Base-by-base conservation (phyloP, 1,140 invertebrate genomes). In the Hylaeus anthracinus region DNA sequence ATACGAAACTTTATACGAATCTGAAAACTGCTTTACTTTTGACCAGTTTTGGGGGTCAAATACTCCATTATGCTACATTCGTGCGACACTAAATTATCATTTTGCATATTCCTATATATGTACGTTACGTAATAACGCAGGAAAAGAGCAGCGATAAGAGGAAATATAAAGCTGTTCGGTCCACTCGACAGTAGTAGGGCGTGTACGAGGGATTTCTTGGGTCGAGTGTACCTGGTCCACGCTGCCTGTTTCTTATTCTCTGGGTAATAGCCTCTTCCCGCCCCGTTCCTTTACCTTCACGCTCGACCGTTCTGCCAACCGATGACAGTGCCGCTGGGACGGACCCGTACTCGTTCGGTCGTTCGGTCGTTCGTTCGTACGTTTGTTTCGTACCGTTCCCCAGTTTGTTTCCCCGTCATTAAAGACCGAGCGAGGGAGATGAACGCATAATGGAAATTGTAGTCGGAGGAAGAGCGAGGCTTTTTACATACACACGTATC, bases 211-310 rank as follows among this genome's bases (percentile, higher is more conserved):
- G 77, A 90, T 86, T 91, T 90, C 84, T 89, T 65, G 77, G 66
- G 56, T 84, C 61, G 88, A 91, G 88, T 90, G 83, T 90, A 91
- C 87, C 86, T 89, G 85, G 86, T 83, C 86, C 88, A 90, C 83
- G 88, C 86, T 75, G 74, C 65, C 66, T 74, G 79, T 88, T 89
- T 90, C 86, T 90, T 89, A 87, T 84, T 88, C 77, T 60, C 61
- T 73, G 82, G 85, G 87, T 90, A 89, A 88, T 89, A 82, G 86
- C 67, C 82, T 90, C 84, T 84, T 87, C 69, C 71, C 75, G 66
- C 74, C 74, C 63, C 66, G 58, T 81, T 76, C 79, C 81, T 86
- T 73, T 89, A 69, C 79, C 71, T 83, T 83, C 72, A 82, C 82
- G 69, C 80, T 81, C 80, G 60, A 81, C 77, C 67, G 81, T 88